Percentiles rank a stretch among this genome's conserved stretches.
Evolutionary conservation across 2,888 invertebrate genomes (phyloP).

Genomic region (Philaethria dido): DNA sequence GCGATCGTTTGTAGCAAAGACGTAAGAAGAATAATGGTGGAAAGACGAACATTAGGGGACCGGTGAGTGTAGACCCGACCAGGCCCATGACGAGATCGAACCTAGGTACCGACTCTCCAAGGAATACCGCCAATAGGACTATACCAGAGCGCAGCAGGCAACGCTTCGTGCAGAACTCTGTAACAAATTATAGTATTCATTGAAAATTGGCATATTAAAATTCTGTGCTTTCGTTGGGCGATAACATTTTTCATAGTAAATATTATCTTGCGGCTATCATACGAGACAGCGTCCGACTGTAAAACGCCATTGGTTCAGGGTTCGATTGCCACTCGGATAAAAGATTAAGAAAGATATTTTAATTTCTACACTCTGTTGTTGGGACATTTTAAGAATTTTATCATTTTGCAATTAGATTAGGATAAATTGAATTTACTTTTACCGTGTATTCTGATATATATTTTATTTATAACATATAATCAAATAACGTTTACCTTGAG

Average conservation of each 20-base stretch:
- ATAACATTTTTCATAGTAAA: no score
- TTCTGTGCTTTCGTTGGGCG: background rate
- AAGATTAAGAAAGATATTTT: no score
- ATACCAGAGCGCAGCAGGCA: slow-evolving; percentile 88
- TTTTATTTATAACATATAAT: no score
- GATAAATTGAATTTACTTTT: no score
- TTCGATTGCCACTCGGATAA: no score
- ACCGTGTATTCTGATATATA: no score
- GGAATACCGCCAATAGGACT: slow-evolving; percentile 87
- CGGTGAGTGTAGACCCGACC: slow-evolving; percentile 92
- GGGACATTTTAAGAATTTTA: no score
- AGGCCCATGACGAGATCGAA: slow-evolving; percentile 94
- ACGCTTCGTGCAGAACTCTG: slow-evolving; percentile 90
- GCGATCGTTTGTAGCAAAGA: slow-evolving; percentile 81
- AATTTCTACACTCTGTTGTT: no score
- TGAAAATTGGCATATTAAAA: background rate
- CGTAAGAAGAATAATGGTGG: slow-evolving; percentile 92
- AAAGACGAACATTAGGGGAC: slow-evolving; percentile 92
- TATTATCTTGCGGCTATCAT: no score
- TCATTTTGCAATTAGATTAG: no score
- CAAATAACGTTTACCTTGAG: slow-evolving; percentile 82
- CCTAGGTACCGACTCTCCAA: slow-evolving; percentile 92
- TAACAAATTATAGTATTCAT: slow-evolving; percentile 48
- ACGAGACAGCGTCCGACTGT: no score
- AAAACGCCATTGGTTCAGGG: no score